These are phyloP conservation scores for Nerophis ophidion DNA, from an alignment of 2,113 vertebrate genomes.

Conservation along the genomic window DNA sequence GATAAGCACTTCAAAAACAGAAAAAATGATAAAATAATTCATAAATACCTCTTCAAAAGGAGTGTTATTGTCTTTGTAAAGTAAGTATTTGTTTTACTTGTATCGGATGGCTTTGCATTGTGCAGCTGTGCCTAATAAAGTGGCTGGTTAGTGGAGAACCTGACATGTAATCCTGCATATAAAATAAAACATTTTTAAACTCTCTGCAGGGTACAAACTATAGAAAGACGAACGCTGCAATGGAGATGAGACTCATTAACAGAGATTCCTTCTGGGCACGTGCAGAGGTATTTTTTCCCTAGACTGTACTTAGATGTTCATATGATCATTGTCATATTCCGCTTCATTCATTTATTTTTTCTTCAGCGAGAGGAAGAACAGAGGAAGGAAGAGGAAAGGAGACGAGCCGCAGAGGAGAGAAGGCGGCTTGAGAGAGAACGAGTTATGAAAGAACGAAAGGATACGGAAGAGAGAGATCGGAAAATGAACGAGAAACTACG, in stretches of 20 bases:
- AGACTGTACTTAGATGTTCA: too few relatives aligned
- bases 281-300: conserved; percentile 69
- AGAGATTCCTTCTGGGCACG: conserved; percentile 83
- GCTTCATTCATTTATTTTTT: conserved; percentile 6
- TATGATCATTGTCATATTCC: background rate
- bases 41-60: too few relatives aligned
- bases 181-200: conserved; percentile 4
- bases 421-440: conserved; percentile 73
- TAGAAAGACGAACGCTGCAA: conserved; percentile 79
- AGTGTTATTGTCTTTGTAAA: too few relatives aligned
- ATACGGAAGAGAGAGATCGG: conserved; percentile 76
- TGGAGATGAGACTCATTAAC: conserved; percentile 80
- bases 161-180: background rate
- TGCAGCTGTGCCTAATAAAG: background rate
- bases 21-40: too few relatives aligned
- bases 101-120: background rate
- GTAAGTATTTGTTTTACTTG: too few relatives aligned
- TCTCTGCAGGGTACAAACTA: conserved; percentile 79
- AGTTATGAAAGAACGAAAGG: conserved; percentile 70
- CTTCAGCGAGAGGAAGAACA: conserved; percentile 75
- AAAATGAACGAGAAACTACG: conserved; percentile 76
- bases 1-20: too few relatives aligned
- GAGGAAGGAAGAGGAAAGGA: conserved; percentile 76
- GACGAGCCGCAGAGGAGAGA: conserved; percentile 68
- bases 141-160: background rate